Evolutionary conservation across 1,140 invertebrate genomes (phyloP).

Genomic region (Lepidurus arcticus): DNA sequence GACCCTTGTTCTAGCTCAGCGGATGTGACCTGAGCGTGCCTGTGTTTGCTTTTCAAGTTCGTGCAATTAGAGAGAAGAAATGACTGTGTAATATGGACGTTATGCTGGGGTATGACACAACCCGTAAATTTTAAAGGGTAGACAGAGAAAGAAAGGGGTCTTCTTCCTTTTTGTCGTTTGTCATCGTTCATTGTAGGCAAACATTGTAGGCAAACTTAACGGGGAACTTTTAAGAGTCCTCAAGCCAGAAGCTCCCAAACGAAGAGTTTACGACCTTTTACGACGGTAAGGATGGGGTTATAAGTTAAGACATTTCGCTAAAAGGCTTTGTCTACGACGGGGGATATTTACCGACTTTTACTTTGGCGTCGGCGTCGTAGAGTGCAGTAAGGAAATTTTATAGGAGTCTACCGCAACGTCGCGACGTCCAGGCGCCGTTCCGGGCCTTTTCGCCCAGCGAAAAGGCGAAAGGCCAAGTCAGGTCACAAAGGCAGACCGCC

Average conservation of each 20-base stretch:
- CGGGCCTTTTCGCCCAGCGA: background rate
- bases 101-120: background rate
- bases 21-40: background rate
- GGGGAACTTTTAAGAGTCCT: too few relatives aligned
- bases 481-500: constrained; percentile 16
- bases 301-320: background rate
- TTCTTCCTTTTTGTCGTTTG: background rate
- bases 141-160: background rate
- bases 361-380: background rate
- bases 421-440: constrained; percentile 19
- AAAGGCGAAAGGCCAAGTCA: background rate
- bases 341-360: background rate
- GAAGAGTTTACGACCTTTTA: background rate
- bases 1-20: background rate
- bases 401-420: background rate
- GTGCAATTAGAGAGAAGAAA: constrained; percentile 3
- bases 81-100: constrained; percentile 15
- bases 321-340: constrained; percentile 17
- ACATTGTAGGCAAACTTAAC: too few relatives aligned
- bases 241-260: background rate
- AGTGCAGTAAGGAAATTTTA: background rate
- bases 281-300: background rate
- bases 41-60: background rate
- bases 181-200: background rate
- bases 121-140: background rate